Conservation (phyloP, 1,140 invertebrate species). For the Solenopsis invicta region DNA sequence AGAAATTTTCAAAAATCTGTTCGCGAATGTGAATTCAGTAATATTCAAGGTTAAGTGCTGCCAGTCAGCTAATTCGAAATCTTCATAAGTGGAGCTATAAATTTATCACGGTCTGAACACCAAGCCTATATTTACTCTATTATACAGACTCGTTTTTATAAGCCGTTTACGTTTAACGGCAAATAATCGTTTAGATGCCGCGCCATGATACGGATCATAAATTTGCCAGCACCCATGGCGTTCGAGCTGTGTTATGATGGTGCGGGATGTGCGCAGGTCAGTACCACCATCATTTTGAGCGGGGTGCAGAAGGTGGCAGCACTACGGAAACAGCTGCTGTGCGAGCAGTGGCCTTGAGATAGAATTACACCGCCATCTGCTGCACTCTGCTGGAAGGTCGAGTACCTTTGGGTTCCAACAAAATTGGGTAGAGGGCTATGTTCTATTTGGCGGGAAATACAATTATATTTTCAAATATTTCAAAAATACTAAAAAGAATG, state of each 20-base stretch:
- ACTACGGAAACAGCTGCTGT: conserved; percentile 68
- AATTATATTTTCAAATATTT: background rate
- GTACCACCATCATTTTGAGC: conserved; percentile 73
- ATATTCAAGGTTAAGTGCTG: conserved; percentile 65
- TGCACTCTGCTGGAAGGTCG: conserved; percentile 69
- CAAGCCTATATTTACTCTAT: conserved; percentile 87
- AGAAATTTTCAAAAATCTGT: background rate
- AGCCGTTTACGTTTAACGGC: conserved; percentile 85
- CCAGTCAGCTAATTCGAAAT: conserved; percentile 67
- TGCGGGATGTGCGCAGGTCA: conserved; percentile 83
- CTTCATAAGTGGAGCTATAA: conserved; percentile 85
- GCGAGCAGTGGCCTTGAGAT: conserved; percentile 54
- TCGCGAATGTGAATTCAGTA: background rate
- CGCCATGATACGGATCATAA: conserved; percentile 85
- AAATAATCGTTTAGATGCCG: conserved; percentile 86
- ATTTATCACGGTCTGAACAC: conserved; percentile 77
- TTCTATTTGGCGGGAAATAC: conserved; percentile 59
- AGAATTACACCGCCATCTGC: conserved; percentile 80
- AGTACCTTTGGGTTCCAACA: conserved; percentile 74
- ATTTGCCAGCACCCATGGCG: conserved; percentile 79
- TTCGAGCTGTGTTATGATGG: conserved; percentile 79
- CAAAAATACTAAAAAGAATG: background rate
- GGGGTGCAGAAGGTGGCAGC: conserved; percentile 79
- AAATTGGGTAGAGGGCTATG: conserved; percentile 78
- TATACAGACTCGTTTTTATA: conserved; percentile 84